Conservation (phyloP, 2,797 vertebrate species). For the Thaleichthys pacificus region DNA sequence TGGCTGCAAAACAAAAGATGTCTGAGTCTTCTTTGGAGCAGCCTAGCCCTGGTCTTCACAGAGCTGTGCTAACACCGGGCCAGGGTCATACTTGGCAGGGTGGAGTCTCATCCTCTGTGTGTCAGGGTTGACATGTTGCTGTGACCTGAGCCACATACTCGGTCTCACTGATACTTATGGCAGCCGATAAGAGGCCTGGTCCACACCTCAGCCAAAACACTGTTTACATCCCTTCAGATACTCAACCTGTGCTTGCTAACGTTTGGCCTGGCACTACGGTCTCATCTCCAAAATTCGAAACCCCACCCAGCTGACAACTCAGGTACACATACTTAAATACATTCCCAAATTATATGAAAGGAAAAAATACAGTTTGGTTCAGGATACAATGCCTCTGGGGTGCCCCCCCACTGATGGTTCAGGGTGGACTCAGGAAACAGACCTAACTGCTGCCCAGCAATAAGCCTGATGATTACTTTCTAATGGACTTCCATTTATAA, state of each 20-base stretch:
- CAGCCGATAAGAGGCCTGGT: neutral
- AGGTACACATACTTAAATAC: no score
- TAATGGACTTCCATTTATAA: slow-evolving; percentile 45
- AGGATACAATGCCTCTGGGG: neutral
- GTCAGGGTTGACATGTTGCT: neutral
- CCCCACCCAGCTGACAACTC: no score
- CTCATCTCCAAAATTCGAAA: neutral
- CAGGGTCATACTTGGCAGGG: neutral
- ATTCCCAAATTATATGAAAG: no score
- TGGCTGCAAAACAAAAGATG: neutral
- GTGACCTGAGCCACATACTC: neutral
- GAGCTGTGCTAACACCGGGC: neutral
- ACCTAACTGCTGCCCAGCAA: slow-evolving; percentile 34
- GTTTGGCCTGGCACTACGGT: neutral
- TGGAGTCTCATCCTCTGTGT: neutral
- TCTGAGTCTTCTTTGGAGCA: neutral
- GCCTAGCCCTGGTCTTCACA: neutral
- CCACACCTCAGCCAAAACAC: neutral
- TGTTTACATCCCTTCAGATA: neutral
- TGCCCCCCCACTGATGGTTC: slow-evolving; percentile 43
- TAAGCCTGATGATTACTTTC: slow-evolving; percentile 45
- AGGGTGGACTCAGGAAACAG: slow-evolving; percentile 59
- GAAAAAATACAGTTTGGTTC: neutral
- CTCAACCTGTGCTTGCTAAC: neutral
- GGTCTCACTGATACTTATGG: neutral